These are phyloP conservation scores for Patella pellucida DNA, from an alignment of 2,888 invertebrate genomes.

Conservation along the genomic window DNA sequence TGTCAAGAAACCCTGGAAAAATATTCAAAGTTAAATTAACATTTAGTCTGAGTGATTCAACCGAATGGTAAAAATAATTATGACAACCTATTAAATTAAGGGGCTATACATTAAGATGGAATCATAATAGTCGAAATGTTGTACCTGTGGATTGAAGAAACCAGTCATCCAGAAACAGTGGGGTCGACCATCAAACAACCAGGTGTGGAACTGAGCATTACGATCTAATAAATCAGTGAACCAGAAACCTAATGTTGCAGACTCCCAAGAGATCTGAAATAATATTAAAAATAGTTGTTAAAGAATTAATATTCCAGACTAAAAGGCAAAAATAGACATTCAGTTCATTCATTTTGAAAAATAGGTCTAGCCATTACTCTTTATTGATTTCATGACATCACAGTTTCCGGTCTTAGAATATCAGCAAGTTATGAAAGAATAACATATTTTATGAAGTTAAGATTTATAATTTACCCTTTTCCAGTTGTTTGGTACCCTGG, in stretches of 20 bases:
- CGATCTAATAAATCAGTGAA: conserved; percentile 95
- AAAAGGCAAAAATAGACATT: too few species aligned
- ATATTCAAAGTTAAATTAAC: conserved; percentile 13
- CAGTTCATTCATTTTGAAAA: too few species aligned
- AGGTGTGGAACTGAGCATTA: conserved; percentile 88
- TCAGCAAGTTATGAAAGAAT: too few species aligned
- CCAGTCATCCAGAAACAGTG: conserved; percentile 97
- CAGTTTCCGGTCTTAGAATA: too few species aligned
- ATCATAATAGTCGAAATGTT: too few species aligned
- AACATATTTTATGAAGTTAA: too few species aligned
- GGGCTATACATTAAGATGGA: too few species aligned
- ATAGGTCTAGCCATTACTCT: too few species aligned
- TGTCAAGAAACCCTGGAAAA: conserved; percentile 70
- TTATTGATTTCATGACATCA: too few species aligned
- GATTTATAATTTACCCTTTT: conserved; percentile 78
- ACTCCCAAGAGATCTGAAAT: conserved; percentile 93
- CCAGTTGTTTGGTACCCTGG: conserved; percentile 92
- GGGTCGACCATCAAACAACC: conserved; percentile 86
- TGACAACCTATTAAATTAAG: too few species aligned
- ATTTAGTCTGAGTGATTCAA: background rate
- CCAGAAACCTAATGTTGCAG: conserved; percentile 98
- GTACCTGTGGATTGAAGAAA: conserved; percentile 96
- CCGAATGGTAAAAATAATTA: too few species aligned
- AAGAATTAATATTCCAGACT: too few species aligned
- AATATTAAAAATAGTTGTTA: background rate